Percentiles rank a stretch among this genome's conserved stretches.
Evolutionary conservation across 2,797 vertebrate genomes (phyloP).

Genomic region (Hipposideros larvatus): DNA sequence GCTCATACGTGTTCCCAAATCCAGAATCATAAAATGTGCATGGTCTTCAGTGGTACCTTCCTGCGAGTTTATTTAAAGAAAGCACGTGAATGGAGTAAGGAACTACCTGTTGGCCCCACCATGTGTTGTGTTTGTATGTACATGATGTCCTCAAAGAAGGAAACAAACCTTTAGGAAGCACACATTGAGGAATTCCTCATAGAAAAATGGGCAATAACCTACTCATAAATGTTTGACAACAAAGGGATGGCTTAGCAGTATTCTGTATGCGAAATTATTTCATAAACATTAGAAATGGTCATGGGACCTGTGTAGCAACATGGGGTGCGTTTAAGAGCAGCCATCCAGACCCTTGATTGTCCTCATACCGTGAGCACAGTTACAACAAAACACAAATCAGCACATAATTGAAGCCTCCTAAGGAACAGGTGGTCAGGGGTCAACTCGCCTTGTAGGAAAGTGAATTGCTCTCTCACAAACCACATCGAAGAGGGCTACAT

Average conservation of each 20-base stretch:
- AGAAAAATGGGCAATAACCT: background rate
- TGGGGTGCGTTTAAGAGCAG: rapidly evolving
- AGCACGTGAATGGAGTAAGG: background rate
- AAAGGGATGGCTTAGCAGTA: background rate
- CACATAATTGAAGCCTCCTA: background rate
- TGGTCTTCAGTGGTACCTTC: background rate
- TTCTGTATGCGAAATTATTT: background rate
- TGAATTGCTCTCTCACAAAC: background rate
- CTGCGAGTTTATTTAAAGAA: background rate
- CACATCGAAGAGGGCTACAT: background rate
- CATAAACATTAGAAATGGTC: background rate
- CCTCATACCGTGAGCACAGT: background rate
- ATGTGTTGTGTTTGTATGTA: background rate
- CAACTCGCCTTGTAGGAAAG: background rate
- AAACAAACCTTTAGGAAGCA: background rate
- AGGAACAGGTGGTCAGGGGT: too few relatives aligned
- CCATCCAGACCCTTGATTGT: background rate
- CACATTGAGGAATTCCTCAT: background rate
- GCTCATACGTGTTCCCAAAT: background rate
- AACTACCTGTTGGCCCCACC: background rate
- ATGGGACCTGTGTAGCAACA: background rate
- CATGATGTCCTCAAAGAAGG: background rate
- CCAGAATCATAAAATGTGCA: background rate
- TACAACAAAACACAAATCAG: background rate
- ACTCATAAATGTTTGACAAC: too few relatives aligned